Evolutionary conservation across 2,888 invertebrate species (phyloP), one percentile per base, ranked within the genome.

Genomic region (Synergus japonicus): DNA sequence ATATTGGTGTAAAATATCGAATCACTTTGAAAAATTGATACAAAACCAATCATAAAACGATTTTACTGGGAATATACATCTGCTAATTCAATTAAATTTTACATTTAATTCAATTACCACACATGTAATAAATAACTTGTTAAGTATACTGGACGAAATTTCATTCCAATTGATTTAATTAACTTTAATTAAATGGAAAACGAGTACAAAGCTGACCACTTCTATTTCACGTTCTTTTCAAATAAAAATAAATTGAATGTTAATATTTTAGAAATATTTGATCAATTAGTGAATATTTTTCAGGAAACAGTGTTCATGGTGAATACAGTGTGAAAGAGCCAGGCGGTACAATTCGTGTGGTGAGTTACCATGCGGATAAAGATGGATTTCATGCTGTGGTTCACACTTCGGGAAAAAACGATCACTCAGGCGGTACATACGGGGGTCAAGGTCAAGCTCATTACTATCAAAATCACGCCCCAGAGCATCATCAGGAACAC

Each of bases 261-360:
- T 9, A 2, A 4, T 43, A 8, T 8, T 43, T 8, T 65, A 12
- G 15, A 12, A 29, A 13, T 49, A 43, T 9, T 44, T 2, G n/a
- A 18, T 1, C 10, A 66, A 1, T 66, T 66, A 18, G 43, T 66
- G 18, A 66, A 66, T 44, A 18, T 66, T 46, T 49, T 29, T 29
- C 29, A 69, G 91, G 90, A 13, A 88, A 91, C 80, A 87, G 89
- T 37, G 91, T 92, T 13, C 86, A 88, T 43, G 92, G 92, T 10
- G 92, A 92, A 76, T 92, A 93, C 84, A 90, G 89, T 12, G 85
- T 93, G 22, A 89, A 91, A 66, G 92, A 93, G 81, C 92, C 92
- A 9, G 92, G 92, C 76, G 92, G 92, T 76, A 90, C 90, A 77
- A 87, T 86, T 49, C 88, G 91, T 5, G 89, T 88, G 9, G 91